phyloP scores from a whole-genome alignment of 2,113 vertebrate species.

The human (Homo sapiens) region GRCh38 chr16:83260501-83261000 shows the following conservation, averaged over 20 bases:
- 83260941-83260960: background rate
- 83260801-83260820: background rate
- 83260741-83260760: background rate
- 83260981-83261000: background rate
- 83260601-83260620: no score
- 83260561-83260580: background rate
- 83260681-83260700: background rate
- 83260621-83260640: background rate
- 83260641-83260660: background rate
- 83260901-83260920: background rate
- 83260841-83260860: background rate
- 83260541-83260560: accelerated
- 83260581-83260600: background rate
- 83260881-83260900: background rate
- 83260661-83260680: background rate
- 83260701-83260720: background rate
- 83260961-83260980: background rate
- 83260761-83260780: background rate
- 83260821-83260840: background rate
- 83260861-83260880: background rate
- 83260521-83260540: accelerated
- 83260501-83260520: background rate
- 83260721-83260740: background rate
- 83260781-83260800: background rate
- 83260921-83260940: accelerated